Base-by-base conservation (phyloP, 2,113 vertebrate species). In the Anolis sagrei region DNA sequence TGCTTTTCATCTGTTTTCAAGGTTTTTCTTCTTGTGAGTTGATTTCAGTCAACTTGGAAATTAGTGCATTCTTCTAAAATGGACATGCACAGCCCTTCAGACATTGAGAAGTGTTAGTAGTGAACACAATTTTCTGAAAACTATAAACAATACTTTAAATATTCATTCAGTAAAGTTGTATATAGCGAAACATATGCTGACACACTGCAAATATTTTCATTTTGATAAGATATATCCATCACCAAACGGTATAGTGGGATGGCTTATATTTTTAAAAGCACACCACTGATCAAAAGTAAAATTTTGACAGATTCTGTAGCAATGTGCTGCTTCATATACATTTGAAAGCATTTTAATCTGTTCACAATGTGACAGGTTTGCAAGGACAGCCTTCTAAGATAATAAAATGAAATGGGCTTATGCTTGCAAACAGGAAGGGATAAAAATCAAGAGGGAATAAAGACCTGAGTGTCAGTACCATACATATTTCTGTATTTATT, bases 21-120 rank as follows among this genome's bases (percentile, higher is more conserved):
- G 66, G 81, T 29, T 76, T 58, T 80, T 39, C 76, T 70, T 44
- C 29, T 61, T 16, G 10, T 61, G 10, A 14, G 72, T 76, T 83
- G 64, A 84, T 54, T 11, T 2, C 72, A 68, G 8, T 84, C 54
- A 72, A 58, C 48, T 70, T 5, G 73, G 83, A 73, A 25, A 9
- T 66, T 87, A 36, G 77, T 82, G 34, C 9, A 78, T 16, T 23
- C 25, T n/a, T 82, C 84, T 78, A 44, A 85, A 86, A 76, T 14
- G 39, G 2, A 44, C 13, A 76, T 1, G n/a, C 14, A 16, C 29
- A 25, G 16, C 19, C 14, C 51, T 49, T 76, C n/a, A 32, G 34
- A 77, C 29, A 76, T 51, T 76, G 51, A n/a, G 27, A 4, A 21
- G n/a, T 77, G 19, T 34, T 4, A 54, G 51, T 34, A 19, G 18